These are phyloP conservation scores for Mesoclemmys tuberculata DNA, from an alignment of 2,113 vertebrate genomes.

Conservation along the genomic window DNA sequence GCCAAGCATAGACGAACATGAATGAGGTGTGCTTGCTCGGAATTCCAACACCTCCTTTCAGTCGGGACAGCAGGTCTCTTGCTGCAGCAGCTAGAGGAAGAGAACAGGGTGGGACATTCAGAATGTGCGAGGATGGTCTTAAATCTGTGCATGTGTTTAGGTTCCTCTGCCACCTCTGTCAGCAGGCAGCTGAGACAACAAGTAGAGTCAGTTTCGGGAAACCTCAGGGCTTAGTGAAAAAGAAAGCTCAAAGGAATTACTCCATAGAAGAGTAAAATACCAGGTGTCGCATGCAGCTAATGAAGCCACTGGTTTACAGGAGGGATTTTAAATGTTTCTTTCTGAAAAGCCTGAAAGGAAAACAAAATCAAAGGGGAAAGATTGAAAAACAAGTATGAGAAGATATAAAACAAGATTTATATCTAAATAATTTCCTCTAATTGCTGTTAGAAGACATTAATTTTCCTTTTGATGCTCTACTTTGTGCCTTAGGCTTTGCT, in stretches of 20 bases:
- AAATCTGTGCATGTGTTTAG: neutral
- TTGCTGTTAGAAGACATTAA: slow-evolving; percentile 86
- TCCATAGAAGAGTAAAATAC: slow-evolving; percentile 62
- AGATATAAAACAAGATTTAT: slow-evolving; percentile 87
- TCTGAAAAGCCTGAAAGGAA: slow-evolving; percentile 77
- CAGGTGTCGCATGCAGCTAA: slow-evolving; percentile 78
- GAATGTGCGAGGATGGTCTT: neutral
- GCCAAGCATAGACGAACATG: neutral
- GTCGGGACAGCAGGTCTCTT: neutral
- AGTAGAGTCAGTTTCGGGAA: slow-evolving; percentile 57
- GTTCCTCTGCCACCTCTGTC: neutral
- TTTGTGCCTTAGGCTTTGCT: slow-evolving; percentile 76
- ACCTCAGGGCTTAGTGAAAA: slow-evolving; percentile 61
- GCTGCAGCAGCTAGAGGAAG: accelerated
- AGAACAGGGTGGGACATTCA: neutral
- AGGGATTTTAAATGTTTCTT: slow-evolving; percentile 75
- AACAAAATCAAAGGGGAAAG: slow-evolving; percentile 82
- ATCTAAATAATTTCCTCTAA: slow-evolving; percentile 87
- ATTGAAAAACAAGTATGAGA: slow-evolving; percentile 83
- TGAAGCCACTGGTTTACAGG: slow-evolving; percentile 71
- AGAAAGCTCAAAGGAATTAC: slow-evolving; percentile 68
- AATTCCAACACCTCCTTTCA: accelerated
- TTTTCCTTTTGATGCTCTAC: slow-evolving; percentile 86
- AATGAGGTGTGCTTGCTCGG: neutral
- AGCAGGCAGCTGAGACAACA: slow-evolving; percentile 50